Conservation (phyloP, 2,888 invertebrate genomes). For the Orthosia cruda region DNA sequence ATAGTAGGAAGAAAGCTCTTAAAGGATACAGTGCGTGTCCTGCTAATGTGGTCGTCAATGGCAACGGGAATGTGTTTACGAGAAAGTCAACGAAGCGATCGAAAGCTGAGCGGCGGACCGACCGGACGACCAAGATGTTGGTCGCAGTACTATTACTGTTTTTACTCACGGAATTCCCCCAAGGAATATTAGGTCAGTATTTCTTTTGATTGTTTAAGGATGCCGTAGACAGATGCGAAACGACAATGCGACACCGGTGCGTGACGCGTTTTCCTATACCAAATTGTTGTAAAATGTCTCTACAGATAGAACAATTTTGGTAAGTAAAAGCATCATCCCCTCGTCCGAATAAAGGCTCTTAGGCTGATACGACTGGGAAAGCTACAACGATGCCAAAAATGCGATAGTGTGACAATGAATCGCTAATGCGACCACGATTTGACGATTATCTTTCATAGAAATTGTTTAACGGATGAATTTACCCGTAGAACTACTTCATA, state of each 20-base stretch:
- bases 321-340: background rate
- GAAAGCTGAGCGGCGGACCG: slow-evolving; percentile 89
- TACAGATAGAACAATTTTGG: background rate
- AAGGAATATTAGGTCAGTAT: slow-evolving; percentile 93
- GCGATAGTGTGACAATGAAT: too few species aligned
- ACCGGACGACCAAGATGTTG: slow-evolving; percentile 97
- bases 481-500: too few species aligned
- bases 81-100: slow-evolving; percentile 86
- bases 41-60: slow-evolving; percentile 80
- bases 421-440: too few species aligned
- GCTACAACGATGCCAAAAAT: too few species aligned
- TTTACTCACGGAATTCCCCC: slow-evolving; percentile 97
- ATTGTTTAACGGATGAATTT: too few species aligned
- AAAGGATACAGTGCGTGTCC: slow-evolving; percentile 89
- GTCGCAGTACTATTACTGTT: slow-evolving; percentile 97
- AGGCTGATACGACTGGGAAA: too few species aligned
- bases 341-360: too few species aligned
- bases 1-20: slow-evolving; percentile 93
- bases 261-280: background rate
- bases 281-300: background rate
- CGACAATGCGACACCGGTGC: background rate
- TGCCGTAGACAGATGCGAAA: background rate
- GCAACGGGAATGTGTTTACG: slow-evolving; percentile 85
- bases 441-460: too few species aligned
- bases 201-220: background rate